Evolutionary conservation across 2,888 invertebrate genomes (phyloP).

Genomic region (Andrena fulva): DNA sequence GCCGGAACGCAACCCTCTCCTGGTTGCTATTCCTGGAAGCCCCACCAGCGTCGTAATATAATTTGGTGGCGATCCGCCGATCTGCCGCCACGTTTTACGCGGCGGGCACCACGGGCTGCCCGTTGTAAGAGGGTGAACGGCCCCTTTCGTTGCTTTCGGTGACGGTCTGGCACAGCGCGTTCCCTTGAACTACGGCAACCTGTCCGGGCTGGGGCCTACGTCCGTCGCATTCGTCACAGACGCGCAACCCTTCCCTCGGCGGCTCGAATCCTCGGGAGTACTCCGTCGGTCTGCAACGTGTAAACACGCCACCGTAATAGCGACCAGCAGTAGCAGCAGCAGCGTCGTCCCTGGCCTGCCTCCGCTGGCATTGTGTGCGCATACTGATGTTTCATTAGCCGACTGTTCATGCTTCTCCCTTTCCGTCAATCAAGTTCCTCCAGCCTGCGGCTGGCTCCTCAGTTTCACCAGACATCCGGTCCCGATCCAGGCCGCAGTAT

Average conservation of each 20-base stretch:
- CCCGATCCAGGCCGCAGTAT: slow-evolving; percentile 45
- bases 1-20: slow-evolving; percentile 19
- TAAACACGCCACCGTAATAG: slow-evolving; percentile 77
- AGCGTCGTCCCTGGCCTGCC: slow-evolving; percentile 35
- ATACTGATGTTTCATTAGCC: slow-evolving; percentile 84
- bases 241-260: slow-evolving; percentile 40
- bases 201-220: slow-evolving; percentile 51
- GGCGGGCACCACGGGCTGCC: background rate
- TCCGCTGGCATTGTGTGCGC: slow-evolving; percentile 76
- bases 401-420: slow-evolving; percentile 79
- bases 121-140: background rate
- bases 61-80: slow-evolving; percentile 41
- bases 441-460: slow-evolving; percentile 75
- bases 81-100: slow-evolving; percentile 34
- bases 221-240: slow-evolving; percentile 67
- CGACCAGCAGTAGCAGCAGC: slow-evolving; percentile 60
- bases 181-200: slow-evolving; percentile 55
- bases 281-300: slow-evolving; percentile 60
- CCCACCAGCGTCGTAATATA: slow-evolving; percentile 45
- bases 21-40: slow-evolving; percentile 34
- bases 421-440: slow-evolving; percentile 82
- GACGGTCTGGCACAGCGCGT: background rate
- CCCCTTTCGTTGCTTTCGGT: slow-evolving; percentile 42
- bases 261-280: slow-evolving; percentile 22
- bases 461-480: slow-evolving; percentile 62